These are phyloP conservation scores for Nysson spinosus DNA, from an alignment of 2,888 invertebrate genomes.

Conservation along the genomic window DNA sequence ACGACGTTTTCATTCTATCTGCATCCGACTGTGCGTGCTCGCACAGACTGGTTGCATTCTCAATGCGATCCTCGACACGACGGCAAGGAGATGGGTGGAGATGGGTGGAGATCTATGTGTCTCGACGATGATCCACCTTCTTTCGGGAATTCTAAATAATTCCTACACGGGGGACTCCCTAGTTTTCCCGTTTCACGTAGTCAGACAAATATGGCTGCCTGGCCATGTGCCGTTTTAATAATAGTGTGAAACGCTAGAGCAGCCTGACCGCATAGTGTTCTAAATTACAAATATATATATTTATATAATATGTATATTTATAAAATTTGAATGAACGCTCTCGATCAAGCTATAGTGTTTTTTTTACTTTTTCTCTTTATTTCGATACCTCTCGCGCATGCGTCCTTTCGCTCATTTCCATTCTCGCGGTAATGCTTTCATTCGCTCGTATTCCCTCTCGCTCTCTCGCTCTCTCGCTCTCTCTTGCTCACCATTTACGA, in stretches of 20 bases:
- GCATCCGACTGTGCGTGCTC: no score
- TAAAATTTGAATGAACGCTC: constrained; percentile 65
- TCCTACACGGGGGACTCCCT: no score
- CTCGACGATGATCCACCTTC: no score
- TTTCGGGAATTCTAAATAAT: no score
- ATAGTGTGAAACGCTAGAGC: constrained; percentile 17
- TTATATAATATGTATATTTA: constrained; percentile 58
- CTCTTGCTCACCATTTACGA: background rate
- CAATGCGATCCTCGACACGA: no score
- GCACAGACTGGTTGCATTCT: no score
- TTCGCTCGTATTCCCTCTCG: constrained; percentile 17
- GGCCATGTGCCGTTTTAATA: no score
- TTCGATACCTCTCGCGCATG: constrained; percentile 2
- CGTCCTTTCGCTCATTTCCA: constrained; percentile 9
- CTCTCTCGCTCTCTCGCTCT: constrained; percentile 13
- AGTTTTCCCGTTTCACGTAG: constrained; percentile 1
- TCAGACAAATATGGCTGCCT: no score
- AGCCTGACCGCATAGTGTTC: constrained; percentile 44
- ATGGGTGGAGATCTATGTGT: no score
- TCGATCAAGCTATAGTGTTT: constrained; percentile 50
- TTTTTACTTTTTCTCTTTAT: constrained; percentile 13
- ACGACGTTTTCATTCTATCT: no score
- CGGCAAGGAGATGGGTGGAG: no score
- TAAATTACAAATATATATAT: constrained; percentile 65
- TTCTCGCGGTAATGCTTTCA: constrained; percentile 7